Base-by-base conservation (phyloP, 2,797 vertebrate species). In the Enteromius viviparus region DNA sequence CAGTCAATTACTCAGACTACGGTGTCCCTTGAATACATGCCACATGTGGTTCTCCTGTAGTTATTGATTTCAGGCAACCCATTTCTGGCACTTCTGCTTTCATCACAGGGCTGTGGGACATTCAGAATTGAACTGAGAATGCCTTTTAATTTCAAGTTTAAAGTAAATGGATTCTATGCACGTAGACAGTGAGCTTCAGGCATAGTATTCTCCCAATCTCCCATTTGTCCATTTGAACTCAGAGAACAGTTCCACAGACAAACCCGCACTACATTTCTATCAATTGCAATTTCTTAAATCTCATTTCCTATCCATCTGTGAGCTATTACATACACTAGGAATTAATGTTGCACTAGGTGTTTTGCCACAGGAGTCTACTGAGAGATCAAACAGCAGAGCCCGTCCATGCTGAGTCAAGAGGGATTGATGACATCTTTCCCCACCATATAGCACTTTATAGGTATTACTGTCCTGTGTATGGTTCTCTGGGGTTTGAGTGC, bases 1-100 rank as follows among this genome's bases (percentile, higher is more conserved):
- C 74, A 81, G 34, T 76, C 72, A 76, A 81, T 78, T 84, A 71
- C 71, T 23, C 47, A 51, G 70, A 65, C 69, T 78, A 47, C 47
- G 40, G 78, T 77, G 78, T 49, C 19, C 19, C 11, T 34, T 58
- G 40, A 76, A 55, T 77, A 40, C 17, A 34, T 55, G 47, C 49
- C 85, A 78, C 85, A 80, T 74, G 74, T 82, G 87, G 82, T 76
- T 86, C 83, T 78, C 66, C 71, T 78, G 64, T 51, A 65, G 65
- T 72, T 86, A 69, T 42, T 83, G 72, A 69, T 85, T 78, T 40
- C 66, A 49, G 55, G 66, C n/a, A 23, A n/a, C 55, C 62, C 40
- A 55, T 49, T 37, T 76, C 42, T 76, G n/a, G 51, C 32, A 21
- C 51, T 23, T 37, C 40, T 77, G 58, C 9, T 23, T 47, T 68